These are phyloP conservation scores for Malachius bipustulatus DNA, from an alignment of 2,888 invertebrate species.

Conservation along the genomic window DNA sequence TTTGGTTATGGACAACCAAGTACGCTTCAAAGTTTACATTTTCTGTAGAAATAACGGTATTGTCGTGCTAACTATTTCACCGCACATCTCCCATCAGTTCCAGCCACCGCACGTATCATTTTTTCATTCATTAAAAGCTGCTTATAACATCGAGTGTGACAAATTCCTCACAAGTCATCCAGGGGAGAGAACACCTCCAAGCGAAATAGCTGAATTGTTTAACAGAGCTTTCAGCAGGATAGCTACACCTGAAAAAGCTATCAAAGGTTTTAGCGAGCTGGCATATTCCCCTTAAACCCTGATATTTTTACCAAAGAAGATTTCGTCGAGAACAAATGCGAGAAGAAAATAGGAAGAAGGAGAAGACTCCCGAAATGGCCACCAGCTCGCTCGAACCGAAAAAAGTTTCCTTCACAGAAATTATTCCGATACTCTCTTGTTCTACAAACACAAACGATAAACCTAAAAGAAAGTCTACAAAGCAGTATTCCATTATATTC, in stretches of 20 bases:
- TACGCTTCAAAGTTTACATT: slow-evolving; percentile 15
- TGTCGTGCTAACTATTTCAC: slow-evolving; percentile 18
- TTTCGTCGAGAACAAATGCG: too few relatives aligned
- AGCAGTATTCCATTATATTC: too few relatives aligned
- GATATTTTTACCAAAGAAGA: not conserved
- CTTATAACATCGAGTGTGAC: slow-evolving; percentile 23
- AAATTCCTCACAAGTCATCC: slow-evolving; percentile 7
- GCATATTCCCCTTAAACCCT: not conserved
- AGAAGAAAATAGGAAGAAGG: too few relatives aligned
- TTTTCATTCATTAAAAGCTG: slow-evolving; percentile 24
- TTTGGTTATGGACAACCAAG: not conserved
- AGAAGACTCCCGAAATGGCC: too few relatives aligned
- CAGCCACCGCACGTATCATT: slow-evolving; percentile 22
- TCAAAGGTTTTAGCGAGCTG: slow-evolving; percentile 1
- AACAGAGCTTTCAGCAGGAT: slow-evolving; percentile 2
- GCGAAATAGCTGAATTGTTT: not conserved
- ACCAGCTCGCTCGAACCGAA: too few relatives aligned
- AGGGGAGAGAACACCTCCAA: not conserved
- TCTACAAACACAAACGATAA: too few relatives aligned
- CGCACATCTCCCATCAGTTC: slow-evolving; percentile 23
- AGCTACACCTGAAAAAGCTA: too few relatives aligned
- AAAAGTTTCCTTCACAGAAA: too few relatives aligned
- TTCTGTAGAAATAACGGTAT: slow-evolving; percentile 21
- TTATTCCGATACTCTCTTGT: too few relatives aligned
- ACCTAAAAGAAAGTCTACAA: too few relatives aligned